Percentiles rank a stretch among this genome's conserved stretches.
Conservation (phyloP, 2,113 vertebrate species). For the Zosterops hypoxanthus region DNA sequence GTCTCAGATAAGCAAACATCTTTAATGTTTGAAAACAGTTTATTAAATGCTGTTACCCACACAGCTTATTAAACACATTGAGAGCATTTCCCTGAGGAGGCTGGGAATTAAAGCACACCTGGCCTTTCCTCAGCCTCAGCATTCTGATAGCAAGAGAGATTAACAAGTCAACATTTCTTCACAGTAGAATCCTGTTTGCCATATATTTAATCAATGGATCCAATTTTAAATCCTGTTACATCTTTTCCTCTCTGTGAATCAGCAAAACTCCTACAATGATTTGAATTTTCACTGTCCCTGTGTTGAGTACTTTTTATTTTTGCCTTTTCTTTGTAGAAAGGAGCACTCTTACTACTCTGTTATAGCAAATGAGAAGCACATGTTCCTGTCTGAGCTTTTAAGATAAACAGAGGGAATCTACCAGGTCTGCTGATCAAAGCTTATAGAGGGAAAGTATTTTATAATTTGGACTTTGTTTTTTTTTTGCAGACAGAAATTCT, state of each 20-base stretch:
- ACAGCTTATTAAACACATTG: conserved; percentile 42
- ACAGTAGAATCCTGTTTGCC: conserved; percentile 13
- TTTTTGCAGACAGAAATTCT: neutral
- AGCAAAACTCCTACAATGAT: neutral
- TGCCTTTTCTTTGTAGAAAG: neutral
- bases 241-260: neutral
- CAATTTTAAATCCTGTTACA: conserved; percentile 22
- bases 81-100: neutral
- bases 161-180: conserved; percentile 26
- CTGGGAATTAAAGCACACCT: conserved; percentile 39
- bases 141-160: neutral
- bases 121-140: neutral
- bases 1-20: conserved; percentile 1
- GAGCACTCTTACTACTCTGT: neutral
- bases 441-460: neutral
- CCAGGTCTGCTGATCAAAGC: neutral
- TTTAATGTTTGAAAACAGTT: conserved; percentile 26
- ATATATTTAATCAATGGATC: conserved; percentile 11
- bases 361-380: neutral
- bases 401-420: conserved; percentile 40
- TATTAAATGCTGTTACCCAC: conserved; percentile 63
- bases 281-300: neutral
- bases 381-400: conserved; percentile 16
- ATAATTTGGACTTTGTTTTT: neutral
- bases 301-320: conserved; percentile 25